Evolutionary conservation across 1,140 invertebrate genomes (phyloP).

Genomic region (Paracyclopina nana): DNA sequence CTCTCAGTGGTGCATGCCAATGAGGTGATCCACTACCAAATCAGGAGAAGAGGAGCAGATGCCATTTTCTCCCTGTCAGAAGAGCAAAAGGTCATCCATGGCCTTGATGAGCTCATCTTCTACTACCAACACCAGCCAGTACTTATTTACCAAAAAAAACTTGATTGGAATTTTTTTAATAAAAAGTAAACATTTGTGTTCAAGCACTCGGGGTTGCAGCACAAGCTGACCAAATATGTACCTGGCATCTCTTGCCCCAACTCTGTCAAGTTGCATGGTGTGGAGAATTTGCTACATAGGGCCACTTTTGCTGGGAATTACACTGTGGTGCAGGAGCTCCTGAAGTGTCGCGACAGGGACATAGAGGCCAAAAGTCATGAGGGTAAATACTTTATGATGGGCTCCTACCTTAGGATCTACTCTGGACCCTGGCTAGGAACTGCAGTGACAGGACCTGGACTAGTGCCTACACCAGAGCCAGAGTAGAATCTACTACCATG

Average conservation of each 20-base stretch:
- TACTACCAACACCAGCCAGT: constrained; percentile 1
- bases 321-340: constrained; percentile 3
- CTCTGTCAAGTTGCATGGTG: not conserved
- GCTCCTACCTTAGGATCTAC: too few species aligned
- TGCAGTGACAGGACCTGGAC: too few species aligned
- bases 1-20: constrained; percentile 2
- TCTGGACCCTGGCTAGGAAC: too few species aligned
- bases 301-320: constrained; percentile 1
- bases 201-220: not conserved
- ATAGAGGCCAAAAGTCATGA: not conserved
- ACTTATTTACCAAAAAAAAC: too few species aligned
- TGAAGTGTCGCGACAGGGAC: constrained; percentile 3
- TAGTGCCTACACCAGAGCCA: too few species aligned
- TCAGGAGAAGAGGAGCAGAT: constrained; percentile 7
- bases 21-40: constrained; percentile 14
- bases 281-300: constrained; percentile 9
- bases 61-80: constrained; percentile 5
- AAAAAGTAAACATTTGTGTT: too few species aligned
- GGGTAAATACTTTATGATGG: too few species aligned
- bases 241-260: not conserved
- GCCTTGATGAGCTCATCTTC: not conserved
- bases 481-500: too few species aligned
- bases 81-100: not conserved
- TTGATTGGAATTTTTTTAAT: too few species aligned
- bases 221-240: not conserved